Conservation (phyloP, 2,113 vertebrate genomes). For the Pedetes capensis region DNA sequence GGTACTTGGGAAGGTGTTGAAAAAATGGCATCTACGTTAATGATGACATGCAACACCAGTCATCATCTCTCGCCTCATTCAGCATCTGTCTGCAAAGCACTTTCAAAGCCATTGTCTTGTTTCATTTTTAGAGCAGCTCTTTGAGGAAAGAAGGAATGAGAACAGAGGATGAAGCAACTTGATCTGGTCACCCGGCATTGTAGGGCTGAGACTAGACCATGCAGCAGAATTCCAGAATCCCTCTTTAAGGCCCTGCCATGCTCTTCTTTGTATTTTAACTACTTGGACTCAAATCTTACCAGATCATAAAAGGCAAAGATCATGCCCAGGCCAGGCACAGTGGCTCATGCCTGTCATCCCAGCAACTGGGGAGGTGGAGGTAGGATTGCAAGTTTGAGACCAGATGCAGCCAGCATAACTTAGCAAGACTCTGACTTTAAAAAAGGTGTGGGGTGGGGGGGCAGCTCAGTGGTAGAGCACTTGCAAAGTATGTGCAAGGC, state of each 20-base stretch:
- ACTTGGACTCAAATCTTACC: background rate
- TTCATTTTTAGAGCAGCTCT: background rate
- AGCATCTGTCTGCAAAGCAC: background rate
- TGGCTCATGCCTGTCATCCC: no score
- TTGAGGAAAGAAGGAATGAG: background rate
- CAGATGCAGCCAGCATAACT: no score
- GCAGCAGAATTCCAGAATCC: background rate
- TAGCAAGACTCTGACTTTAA: no score
- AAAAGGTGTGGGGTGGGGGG: no score
- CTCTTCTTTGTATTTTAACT: background rate
- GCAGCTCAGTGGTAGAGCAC: no score
- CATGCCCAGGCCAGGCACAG: no score
- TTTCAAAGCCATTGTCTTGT: background rate
- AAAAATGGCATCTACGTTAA: background rate
- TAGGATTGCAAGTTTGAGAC: no score
- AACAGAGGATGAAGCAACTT: background rate
- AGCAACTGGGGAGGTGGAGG: no score
- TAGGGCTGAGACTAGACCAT: background rate
- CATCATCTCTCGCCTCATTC: background rate
- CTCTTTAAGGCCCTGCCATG: background rate
- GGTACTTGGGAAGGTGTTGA: background rate
- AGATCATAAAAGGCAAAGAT: background rate
- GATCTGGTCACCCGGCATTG: background rate
- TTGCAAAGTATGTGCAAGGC: no score
- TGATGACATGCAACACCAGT: background rate